Percentiles rank a stretch among this genome's conserved stretches.
These are phyloP conservation scores for Drosophila sulfurigaster DNA, from an alignment of 1,140 invertebrate genomes.

Conservation along the genomic window DNA sequence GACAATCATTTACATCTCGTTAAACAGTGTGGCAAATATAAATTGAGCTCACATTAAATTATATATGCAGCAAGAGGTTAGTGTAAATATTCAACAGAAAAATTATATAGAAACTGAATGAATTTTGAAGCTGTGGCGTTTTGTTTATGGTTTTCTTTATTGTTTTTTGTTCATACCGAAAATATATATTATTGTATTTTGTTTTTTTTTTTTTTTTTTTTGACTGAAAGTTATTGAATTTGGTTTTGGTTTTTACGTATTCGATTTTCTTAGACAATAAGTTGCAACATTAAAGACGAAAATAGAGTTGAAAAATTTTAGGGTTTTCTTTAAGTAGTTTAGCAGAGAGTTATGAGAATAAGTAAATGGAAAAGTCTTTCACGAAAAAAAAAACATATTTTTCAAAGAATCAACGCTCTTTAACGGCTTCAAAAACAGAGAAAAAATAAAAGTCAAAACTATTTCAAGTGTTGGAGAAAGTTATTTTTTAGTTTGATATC, in stretches of 20 bases:
- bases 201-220: conserved; percentile 40
- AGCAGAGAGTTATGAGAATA: conserved; percentile 39
- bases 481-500: not conserved
- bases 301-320: conserved; percentile 76
- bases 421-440: conserved; percentile 16
- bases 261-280: conserved; percentile 81
- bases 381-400: conserved; percentile 10
- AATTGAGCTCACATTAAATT: conserved; percentile 71
- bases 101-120: conserved; percentile 53
- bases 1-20: conserved; percentile 77
- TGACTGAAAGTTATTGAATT: conserved; percentile 56
- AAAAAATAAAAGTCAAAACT: conserved; percentile 7
- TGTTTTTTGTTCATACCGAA: conserved; percentile 35
- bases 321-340: conserved; percentile 53
- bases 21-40: conserved; percentile 74
- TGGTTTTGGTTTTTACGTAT: conserved; percentile 51
- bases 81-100: conserved; percentile 67
- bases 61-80: conserved; percentile 78
- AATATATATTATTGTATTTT: conserved; percentile 46
- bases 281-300: conserved; percentile 85
- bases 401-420: conserved; percentile 25
- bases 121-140: conserved; percentile 60
- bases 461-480: not conserved
- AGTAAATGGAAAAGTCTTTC: conserved; percentile 20
- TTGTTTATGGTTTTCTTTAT: conserved; percentile 19